Evolutionary conservation across 2,113 vertebrate species (phyloP), one percentile per base, ranked within the genome.

Genomic region (Electrona antarctica): DNA sequence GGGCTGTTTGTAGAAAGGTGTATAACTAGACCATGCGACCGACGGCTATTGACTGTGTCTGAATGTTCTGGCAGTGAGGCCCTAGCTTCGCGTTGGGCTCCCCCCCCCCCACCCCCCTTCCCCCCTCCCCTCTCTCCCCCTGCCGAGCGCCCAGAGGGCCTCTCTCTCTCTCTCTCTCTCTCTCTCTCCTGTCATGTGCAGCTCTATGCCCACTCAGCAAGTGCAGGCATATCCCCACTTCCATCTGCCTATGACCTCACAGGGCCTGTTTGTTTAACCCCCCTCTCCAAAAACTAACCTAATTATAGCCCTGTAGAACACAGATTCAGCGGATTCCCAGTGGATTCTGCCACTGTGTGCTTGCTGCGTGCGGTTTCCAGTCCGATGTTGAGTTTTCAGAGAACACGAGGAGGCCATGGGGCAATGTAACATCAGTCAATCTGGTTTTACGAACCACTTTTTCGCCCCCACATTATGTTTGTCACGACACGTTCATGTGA

Each of bases 121-220:
- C 28, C 0, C 48, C 21, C 7, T 21, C 21, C 10, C 11, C 48
- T 33, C 50, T 3, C 49, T 8, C 73, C 75, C 83, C 67, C 74
- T 66, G 73, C 80, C 62, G 75, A 81, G 79, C 79, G 70, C 83
- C 88, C 88, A 50, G 69, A 86, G 88, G 90, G 87, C 84, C 76
- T 69, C 88, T 86, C 87, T 76, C 79, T 75, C 87, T 76, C 79
- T 75, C 33, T 54, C 28, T 45, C 57, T n/a, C 11, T 54, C 5
- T 21, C 67, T 60, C 51, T 73, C 85, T 77, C 76, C 85, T 77
- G 89, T 93, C 90, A 92, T 87, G 86, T 91, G 86, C 82, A 88
- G 89, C 84, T 82, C 84, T 83, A 87, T 93, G 91, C 92, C 91
- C 92, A 93, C 91, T 92, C 91, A 93, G 92, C 92, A 93, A 93